Evolutionary conservation across 2,797 vertebrate genomes (phyloP), one percentile per base, ranked within the genome.

Genomic region (Sebastes matsubarae): DNA sequence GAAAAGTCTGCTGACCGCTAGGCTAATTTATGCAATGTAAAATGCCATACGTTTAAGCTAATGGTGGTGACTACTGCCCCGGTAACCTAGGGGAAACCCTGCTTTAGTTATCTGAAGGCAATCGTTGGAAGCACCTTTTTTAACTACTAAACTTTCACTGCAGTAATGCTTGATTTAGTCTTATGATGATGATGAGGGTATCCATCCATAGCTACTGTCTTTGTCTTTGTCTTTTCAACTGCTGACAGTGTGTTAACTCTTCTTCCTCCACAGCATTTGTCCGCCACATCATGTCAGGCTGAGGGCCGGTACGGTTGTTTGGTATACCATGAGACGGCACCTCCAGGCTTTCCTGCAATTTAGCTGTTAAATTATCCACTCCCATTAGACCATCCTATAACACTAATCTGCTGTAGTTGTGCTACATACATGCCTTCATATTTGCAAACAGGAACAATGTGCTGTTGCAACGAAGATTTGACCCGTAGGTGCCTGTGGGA

Each of bases 271-370:
- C 97, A 98, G 97, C 95, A 54, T 98, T 99, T 96, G 97, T 98
- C 92, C 97, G 96, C 93, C 97, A 97, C 96, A 97, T 98, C 97
- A 95, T 98, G 96, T 97, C 97, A 93, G 96, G 96, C 96, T 98
- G 97, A 98, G 94, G 88, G 93, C 92, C 50, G 88, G 94, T 95
- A 93, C 90, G 92, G 92, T 92, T 90, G 92, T 93, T 95, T 71
- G 92, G 93, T 96, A 94, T 95, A 93, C 90, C 78, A 81, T 87
- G 77, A 92, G 85, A 89, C 65, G 60, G 81, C 75, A 92, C 87
- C 81, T 77, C 89, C 90, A 94, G 92, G 93, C 93, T 92, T 90
- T 94, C 86, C 85, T 89, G 79, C 89, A 32, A 74, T 88, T 76
- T 84, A 70, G 72, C 75, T 72, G 4, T 75, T 71, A 54, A 67